Conservation (phyloP, 1,140 invertebrate species). For the Asobara japonica region DNA sequence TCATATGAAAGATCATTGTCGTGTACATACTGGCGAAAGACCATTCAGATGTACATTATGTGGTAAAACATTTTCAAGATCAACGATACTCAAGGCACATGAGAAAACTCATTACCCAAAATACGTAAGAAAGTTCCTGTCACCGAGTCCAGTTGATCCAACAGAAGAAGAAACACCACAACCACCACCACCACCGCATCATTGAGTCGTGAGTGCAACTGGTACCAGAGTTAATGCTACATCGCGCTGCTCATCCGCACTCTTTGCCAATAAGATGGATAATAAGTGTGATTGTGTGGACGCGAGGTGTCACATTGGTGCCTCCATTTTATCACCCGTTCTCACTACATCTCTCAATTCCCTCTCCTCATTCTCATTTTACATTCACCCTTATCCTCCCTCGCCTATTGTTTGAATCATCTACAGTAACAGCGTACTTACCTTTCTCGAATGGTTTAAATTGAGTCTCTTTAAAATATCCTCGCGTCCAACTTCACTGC, state of each 20-base stretch:
- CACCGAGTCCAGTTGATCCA: conserved; percentile 83
- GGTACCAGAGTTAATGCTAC: neutral
- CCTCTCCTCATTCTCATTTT: neutral
- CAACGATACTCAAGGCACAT: conserved; percentile 89
- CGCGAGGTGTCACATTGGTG: conserved; percentile 20
- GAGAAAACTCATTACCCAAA: conserved; percentile 93
- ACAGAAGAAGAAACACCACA: conserved; percentile 78
- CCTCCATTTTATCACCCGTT: neutral
- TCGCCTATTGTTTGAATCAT: neutral
- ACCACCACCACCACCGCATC: conserved; percentile 53
- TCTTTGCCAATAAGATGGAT: conserved; percentile 13
- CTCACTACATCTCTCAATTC: neutral
- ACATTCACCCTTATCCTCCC: neutral
- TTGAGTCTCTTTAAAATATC: neutral
- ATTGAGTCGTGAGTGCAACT: conserved; percentile 44
- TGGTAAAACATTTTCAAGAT: conserved; percentile 89
- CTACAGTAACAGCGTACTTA: neutral
- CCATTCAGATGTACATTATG: conserved; percentile 89
- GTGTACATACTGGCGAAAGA: conserved; percentile 89
- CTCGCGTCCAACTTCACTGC: conserved; percentile 4
- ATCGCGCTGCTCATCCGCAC: conserved; percentile 21
- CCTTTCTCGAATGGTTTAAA: neutral
- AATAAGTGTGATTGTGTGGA: neutral
- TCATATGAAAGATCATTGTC: conserved; percentile 93
- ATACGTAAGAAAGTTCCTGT: conserved; percentile 86